phyloP scores from a whole-genome alignment of 2,888 invertebrate genomes.

The Gymnosoma rotundatum region DNA sequence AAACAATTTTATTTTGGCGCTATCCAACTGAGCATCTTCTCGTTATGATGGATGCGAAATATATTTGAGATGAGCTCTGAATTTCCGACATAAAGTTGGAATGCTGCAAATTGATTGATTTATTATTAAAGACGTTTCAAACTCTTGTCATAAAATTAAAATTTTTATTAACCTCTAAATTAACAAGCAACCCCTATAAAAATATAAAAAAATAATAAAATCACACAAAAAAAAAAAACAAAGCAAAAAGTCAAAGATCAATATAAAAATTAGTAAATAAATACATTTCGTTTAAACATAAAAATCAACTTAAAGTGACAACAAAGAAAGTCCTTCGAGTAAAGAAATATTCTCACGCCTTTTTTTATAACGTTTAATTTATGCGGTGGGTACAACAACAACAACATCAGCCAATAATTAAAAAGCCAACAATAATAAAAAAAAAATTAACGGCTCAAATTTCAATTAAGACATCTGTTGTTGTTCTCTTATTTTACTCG shows the following conservation, averaged over 20 bases:
- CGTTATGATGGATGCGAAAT: neutral
- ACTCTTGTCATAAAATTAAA: constrained; percentile 3
- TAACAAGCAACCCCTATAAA: constrained; percentile 31
- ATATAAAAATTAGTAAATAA: constrained; percentile 5
- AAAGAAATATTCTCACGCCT: constrained; percentile 68
- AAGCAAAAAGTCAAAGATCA: constrained; percentile 39
- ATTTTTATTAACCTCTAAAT: constrained; percentile 22
- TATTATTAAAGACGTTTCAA: neutral
- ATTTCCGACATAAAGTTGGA: neutral
- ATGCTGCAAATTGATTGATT: constrained; percentile 30
- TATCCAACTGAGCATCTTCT: neutral
- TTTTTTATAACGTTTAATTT: constrained; percentile 24
- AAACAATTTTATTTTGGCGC: too few species aligned
- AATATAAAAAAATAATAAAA: too few species aligned
- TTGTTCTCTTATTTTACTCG: constrained; percentile 29
- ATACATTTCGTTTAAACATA: neutral
- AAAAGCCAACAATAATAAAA: constrained; percentile 29
- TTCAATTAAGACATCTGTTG: constrained; percentile 81
- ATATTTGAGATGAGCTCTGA: neutral
- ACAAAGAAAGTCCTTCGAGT: constrained; percentile 60
- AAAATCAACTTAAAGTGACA: constrained; percentile 15
- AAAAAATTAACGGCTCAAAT: constrained; percentile 67
- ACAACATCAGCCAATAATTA: constrained; percentile 19
- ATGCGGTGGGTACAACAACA: constrained; percentile 27
- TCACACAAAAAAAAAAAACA: constrained; percentile 18